Percentiles rank a stretch among this genome's conserved stretches.
Evolutionary conservation across 2,113 vertebrate species (phyloP).

Genomic region (Miniopterus natalensis): DNA sequence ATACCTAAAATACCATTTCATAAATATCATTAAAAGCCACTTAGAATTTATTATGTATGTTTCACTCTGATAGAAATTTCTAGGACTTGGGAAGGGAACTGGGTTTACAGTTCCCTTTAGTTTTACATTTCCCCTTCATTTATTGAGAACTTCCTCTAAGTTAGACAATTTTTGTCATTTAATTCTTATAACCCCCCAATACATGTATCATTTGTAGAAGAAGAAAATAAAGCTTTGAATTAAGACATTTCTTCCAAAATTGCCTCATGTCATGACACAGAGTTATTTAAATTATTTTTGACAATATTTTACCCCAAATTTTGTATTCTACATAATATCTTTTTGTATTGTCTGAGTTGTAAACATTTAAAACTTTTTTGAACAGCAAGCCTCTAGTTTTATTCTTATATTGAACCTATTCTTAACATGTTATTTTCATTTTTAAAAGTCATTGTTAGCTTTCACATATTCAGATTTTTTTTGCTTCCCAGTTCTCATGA

Average conservation of each 20-base stretch:
- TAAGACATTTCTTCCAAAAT: background rate
- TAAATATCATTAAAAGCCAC: conserved; percentile 11
- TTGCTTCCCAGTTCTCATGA: background rate
- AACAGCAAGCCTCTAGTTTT: background rate
- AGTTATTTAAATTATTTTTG: background rate
- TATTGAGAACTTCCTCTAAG: background rate
- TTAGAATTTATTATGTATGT: background rate
- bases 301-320: background rate
- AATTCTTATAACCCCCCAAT: background rate
- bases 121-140: background rate
- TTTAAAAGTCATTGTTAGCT: background rate
- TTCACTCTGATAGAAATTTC: background rate
- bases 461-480: background rate
- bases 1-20: background rate
- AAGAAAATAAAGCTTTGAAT: background rate
- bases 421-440: background rate
- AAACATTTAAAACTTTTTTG: background rate
- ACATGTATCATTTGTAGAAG: background rate
- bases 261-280: background rate
- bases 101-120: background rate
- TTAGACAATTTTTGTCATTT: background rate
- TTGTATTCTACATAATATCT: background rate
- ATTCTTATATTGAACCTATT: background rate
- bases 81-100: background rate
- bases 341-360: background rate